Base-by-base conservation (phyloP, 1,140 invertebrate genomes). In the Scaptodrosophila lebanonensis region DNA sequence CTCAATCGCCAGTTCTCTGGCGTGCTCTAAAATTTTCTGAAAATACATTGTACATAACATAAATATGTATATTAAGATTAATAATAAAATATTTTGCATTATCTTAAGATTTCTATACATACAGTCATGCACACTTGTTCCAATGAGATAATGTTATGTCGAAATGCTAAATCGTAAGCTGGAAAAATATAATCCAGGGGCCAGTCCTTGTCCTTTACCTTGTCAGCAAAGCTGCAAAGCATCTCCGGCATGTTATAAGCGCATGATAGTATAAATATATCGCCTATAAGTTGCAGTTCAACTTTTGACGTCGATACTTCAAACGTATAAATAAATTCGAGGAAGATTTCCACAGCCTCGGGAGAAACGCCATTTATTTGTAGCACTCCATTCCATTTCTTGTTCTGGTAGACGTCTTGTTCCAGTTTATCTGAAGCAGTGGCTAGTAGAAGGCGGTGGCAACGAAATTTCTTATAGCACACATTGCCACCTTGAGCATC, bases 241-340 rank as follows among this genome's bases (percentile, higher is more conserved):
- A 73, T 9, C n/a, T 73, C 70, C 2, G 70, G 70, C 33, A 73
- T 49, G n/a, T 67, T 56, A 15, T 71, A 73, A 2, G 68, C 63
- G 12, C 43, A 38, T 1, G 68, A 54, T 0, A 73, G 32, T 9
- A 67, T 52, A 8, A 59, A 71, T 17, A 73, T 67, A 16, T 73
- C 68, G 0, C 54, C 50, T 15, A 73, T 44, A 0, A 56, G 6
- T 0, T 11, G 17, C 6, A 64, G 12, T 3, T 63, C 9, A 0
- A 59, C 43, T 8, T 30, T 18, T 1, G 36, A 9, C 0, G 50
- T 13, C 12, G 32, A 39, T 13, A 73, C 25, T 9, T 73, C 63
- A 13, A 73, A 73, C 0, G 69, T 73, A 12, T 73, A 73, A 4
- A 71, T 71, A 11, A 56, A 73, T 38, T 73, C 69, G 3, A 73